Percentiles rank a stretch among this genome's conserved stretches.
Conservation (phyloP, 2,888 invertebrate genomes). For the Heliothis peltigera region DNA sequence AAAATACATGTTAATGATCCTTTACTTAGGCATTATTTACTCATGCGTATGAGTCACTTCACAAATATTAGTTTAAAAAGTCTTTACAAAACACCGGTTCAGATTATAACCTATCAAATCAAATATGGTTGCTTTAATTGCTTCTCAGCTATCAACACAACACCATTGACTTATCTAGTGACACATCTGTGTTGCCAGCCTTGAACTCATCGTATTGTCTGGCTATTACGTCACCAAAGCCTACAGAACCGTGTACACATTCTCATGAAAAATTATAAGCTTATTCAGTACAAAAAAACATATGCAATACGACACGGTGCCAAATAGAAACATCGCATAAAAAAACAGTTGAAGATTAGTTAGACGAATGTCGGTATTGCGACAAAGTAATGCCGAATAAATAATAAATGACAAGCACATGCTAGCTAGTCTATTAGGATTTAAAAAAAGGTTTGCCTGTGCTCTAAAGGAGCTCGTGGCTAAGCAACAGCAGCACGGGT, state of each 20-base stretch:
- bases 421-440: constrained; percentile 20
- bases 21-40: too few relatives aligned
- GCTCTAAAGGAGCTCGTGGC: too few relatives aligned
- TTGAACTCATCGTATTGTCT: constrained; percentile 19
- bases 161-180: not conserved
- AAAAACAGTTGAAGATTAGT: constrained; percentile 23
- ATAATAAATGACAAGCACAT: constrained; percentile 47
- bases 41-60: too few relatives aligned
- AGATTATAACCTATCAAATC: not conserved
- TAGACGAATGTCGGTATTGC: constrained; percentile 22
- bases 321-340: constrained; percentile 17
- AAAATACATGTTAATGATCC: too few relatives aligned
- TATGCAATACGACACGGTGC: constrained; percentile 2
- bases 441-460: constrained; percentile 6
- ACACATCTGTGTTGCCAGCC: constrained; percentile 21
- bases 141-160: not conserved
- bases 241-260: constrained; percentile 7
- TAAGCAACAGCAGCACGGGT: too few relatives aligned
- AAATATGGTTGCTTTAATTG: constrained; percentile 1
- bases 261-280: constrained; percentile 33
- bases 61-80: too few relatives aligned
- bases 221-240: constrained; percentile 29
- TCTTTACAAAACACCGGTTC: not conserved
- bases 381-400: constrained; percentile 15
- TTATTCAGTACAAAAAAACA: constrained; percentile 9